Conservation (phyloP, 2,888 invertebrate species). For the Brenthis ino region DNA sequence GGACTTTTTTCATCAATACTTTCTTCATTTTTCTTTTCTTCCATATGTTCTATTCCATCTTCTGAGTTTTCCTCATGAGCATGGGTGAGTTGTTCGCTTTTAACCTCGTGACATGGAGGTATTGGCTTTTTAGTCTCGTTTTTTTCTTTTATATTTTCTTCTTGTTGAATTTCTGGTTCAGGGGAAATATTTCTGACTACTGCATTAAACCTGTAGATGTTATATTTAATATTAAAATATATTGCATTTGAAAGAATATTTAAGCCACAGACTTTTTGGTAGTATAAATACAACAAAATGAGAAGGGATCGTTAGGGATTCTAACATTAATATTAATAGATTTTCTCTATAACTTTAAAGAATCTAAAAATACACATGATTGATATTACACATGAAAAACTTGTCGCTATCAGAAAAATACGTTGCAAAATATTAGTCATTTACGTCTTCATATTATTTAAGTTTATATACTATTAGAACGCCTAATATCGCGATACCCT, state of each 20-base stretch:
- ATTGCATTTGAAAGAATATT: too few relatives aligned
- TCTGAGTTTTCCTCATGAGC: slow-evolving; percentile 37
- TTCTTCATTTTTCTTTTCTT: slow-evolving; percentile 32
- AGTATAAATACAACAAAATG: too few relatives aligned
- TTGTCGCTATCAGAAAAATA: too few relatives aligned
- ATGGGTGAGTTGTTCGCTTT: slow-evolving; percentile 55
- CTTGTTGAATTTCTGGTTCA: slow-evolving; percentile 36
- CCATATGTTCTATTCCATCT: slow-evolving; percentile 37
- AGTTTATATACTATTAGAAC: slow-evolving; percentile 13
- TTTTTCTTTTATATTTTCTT: slow-evolving; percentile 32
- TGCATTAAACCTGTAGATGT: slow-evolving; percentile 64
- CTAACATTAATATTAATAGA: too few relatives aligned
- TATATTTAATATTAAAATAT: not conserved
- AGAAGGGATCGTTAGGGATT: too few relatives aligned
- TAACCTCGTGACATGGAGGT: slow-evolving; percentile 53
- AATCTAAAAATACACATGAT: too few relatives aligned
- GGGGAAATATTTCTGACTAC: slow-evolving; percentile 67
- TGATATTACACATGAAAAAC: too few relatives aligned
- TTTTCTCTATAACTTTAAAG: too few relatives aligned
- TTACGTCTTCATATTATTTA: too few relatives aligned
- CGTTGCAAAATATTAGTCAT: too few relatives aligned
- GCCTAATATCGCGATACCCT: slow-evolving; percentile 56
- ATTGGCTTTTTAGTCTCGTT: slow-evolving; percentile 33
- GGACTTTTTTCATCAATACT: slow-evolving; percentile 10
- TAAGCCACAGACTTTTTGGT: too few relatives aligned